phyloP scores from a whole-genome alignment of 2,888 invertebrate species.

The Drosophila birchii region DNA sequence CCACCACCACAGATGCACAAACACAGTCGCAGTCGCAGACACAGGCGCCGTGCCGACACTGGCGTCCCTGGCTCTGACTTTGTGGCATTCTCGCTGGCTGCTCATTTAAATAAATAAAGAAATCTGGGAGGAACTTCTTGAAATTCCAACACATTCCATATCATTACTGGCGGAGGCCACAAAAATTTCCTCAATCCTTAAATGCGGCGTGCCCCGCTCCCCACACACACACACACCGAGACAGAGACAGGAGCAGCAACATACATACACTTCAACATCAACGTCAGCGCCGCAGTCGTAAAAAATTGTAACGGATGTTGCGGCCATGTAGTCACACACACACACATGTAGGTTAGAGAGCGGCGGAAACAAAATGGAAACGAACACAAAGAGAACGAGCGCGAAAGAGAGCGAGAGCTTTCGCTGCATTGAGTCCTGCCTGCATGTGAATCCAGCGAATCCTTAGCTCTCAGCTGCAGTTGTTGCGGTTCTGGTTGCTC shows the following conservation, averaged over 20 bases:
- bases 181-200: conserved; percentile 81
- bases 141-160: conserved; percentile 82
- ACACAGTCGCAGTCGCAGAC: conserved; percentile 37
- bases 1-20: conserved; percentile 38
- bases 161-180: conserved; percentile 81
- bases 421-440: conserved; percentile 62
- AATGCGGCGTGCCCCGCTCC: conserved; percentile 62
- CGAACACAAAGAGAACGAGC: conserved; percentile 52
- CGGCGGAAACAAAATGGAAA: conserved; percentile 73
- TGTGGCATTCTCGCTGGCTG: conserved; percentile 65
- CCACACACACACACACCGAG: conserved; percentile 26
- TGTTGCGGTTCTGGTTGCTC: conserved; percentile 65
- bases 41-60: conserved; percentile 41
- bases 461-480: conserved; percentile 32
- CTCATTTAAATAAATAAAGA: conserved; percentile 82
- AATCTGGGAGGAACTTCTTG: conserved; percentile 80
- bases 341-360: conserved; percentile 12
- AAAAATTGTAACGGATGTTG: conserved; percentile 80
- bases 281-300: conserved; percentile 75
- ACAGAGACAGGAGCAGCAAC: conserved; percentile 7
- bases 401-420: conserved; percentile 46
- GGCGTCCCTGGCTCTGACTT: conserved; percentile 26
- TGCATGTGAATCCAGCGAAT: conserved; percentile 42
- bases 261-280: conserved; percentile 64
- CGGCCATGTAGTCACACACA: conserved; percentile 65